Percentiles rank a stretch among this genome's conserved stretches.
phyloP scores from a whole-genome alignment of 2,888 invertebrate genomes.

The Hydriomena furcata region DNA sequence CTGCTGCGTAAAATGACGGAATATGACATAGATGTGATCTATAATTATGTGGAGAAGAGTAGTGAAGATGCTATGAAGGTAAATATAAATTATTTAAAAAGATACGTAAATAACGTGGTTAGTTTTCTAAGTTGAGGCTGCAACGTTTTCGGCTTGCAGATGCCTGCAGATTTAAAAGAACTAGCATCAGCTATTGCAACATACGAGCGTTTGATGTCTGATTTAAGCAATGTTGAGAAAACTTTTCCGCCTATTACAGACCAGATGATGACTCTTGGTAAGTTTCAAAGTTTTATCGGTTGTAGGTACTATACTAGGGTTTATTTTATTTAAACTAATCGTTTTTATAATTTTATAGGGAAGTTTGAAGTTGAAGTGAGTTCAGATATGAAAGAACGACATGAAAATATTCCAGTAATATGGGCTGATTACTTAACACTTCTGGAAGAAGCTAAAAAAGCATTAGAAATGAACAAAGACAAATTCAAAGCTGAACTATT shows the following conservation, averaged over 20 bases:
- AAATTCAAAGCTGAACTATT: conserved; percentile 88
- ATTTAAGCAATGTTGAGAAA: conserved; percentile 85
- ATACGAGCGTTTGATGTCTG: conserved; percentile 86
- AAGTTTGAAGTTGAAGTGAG: conserved; percentile 90
- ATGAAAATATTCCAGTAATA: conserved; percentile 83
- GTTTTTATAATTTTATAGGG: conserved; percentile 47
- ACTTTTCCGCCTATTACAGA: conserved; percentile 90
- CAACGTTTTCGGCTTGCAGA: conserved; percentile 55
- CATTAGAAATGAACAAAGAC: conserved; percentile 88
- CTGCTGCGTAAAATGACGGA: conserved; percentile 85
- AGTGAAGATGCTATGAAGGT: conserved; percentile 73
- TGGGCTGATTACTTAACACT: conserved; percentile 89
- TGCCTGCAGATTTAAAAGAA: conserved; percentile 89
- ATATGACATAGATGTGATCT: conserved; percentile 80
- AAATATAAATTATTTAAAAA: background rate
- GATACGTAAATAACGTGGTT: no score
- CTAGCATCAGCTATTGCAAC: conserved; percentile 87
- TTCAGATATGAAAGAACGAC: conserved; percentile 81
- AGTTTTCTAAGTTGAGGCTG: no score
- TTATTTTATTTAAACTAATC: background rate
- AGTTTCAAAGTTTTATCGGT: conserved; percentile 4
- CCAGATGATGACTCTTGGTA: conserved; percentile 87
- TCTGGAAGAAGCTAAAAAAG: conserved; percentile 88
- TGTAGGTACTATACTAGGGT: no score
- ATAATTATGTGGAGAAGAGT: conserved; percentile 68